Conservation (phyloP, 2,113 vertebrate genomes). For the Callorhinus ursinus region DNA sequence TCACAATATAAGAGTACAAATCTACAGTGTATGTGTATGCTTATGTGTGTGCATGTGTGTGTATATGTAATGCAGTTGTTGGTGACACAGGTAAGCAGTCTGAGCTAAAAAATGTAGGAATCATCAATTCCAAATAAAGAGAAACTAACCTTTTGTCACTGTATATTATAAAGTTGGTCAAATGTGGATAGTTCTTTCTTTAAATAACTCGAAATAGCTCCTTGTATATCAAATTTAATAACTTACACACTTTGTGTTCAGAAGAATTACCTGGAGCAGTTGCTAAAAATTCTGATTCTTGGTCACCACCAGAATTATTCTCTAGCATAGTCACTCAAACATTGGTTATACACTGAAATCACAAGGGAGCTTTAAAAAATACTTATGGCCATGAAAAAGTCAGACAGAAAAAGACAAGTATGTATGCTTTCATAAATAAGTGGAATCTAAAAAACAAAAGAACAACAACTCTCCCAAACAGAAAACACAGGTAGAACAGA, state of each 20-base stretch:
- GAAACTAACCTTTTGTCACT: not conserved
- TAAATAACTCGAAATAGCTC: not conserved
- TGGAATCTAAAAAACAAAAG: not conserved
- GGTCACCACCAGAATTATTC: not conserved
- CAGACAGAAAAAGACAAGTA: not conserved
- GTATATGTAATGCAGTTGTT: no score
- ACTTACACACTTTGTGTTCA: not conserved
- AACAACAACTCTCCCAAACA: not conserved
- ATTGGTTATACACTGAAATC: not conserved
- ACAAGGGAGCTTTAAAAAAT: not conserved
- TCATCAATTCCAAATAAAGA: not conserved
- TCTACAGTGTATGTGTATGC: not conserved
- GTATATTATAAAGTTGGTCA: not conserved
- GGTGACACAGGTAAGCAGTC: not conserved
- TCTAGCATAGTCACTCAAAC: not conserved
- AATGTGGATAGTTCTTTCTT: not conserved
- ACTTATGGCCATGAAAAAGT: not conserved
- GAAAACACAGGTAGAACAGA: not conserved
- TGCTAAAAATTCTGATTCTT: not conserved
- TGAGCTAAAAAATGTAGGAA: not conserved
- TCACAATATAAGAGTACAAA: not conserved
- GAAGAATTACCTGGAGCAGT: not conserved
- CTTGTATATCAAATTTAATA: not conserved
- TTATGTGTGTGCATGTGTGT: rapidly evolving
- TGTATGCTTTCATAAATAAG: not conserved